phyloP scores from a whole-genome alignment of 2,797 vertebrate species.

The Prunella strophiata region DNA sequence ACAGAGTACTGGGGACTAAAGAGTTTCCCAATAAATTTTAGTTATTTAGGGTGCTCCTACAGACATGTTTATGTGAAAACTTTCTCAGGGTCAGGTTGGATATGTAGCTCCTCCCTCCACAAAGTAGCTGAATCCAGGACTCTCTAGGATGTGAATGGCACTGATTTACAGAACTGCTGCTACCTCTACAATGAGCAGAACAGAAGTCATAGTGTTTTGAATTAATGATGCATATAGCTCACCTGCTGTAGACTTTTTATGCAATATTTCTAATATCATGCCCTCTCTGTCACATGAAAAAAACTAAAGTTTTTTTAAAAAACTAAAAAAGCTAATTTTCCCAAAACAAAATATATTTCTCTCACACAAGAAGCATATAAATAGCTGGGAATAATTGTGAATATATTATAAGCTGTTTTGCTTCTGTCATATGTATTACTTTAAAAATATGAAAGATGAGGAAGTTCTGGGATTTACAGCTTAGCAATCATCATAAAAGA shows the following conservation, averaged over 20 bases:
- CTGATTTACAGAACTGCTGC: neutral
- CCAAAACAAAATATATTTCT: neutral
- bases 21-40: neutral
- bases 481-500: neutral
- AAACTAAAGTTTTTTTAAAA: neutral
- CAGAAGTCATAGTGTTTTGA: neutral
- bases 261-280: neutral
- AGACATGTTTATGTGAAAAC: neutral
- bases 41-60: neutral
- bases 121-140: neutral
- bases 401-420: neutral
- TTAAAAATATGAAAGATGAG: neutral
- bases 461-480: neutral
- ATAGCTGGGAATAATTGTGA: neutral
- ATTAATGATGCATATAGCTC: neutral
- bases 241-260: neutral
- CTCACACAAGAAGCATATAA: neutral
- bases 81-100: neutral
- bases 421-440: neutral
- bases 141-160: neutral
- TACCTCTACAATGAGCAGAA: neutral
- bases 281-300: neutral
- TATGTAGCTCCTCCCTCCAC: rapidly evolving
- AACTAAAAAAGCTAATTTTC: neutral
- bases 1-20: neutral